Percentiles rank a stretch among this genome's conserved stretches.
Evolutionary conservation across 2,888 invertebrate species (phyloP).

Genomic region (Drosophila flavopinicola): DNA sequence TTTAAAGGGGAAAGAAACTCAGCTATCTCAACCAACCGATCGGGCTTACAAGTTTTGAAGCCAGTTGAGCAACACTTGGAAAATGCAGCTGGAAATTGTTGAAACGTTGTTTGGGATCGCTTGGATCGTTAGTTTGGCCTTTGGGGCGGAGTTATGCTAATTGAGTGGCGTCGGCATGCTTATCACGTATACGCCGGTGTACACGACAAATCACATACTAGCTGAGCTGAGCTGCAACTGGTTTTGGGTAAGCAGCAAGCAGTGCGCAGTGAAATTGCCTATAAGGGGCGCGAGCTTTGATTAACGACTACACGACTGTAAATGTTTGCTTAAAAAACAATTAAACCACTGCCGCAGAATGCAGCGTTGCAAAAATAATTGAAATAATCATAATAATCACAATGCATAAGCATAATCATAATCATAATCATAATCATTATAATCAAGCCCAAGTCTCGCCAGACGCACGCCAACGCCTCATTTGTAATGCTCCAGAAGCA

Average conservation of each 20-base stretch:
- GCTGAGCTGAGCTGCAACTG: slow-evolving; percentile 6
- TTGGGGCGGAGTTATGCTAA: slow-evolving; percentile 57
- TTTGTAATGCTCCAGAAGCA: slow-evolving; percentile 72
- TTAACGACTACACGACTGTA: slow-evolving; percentile 55
- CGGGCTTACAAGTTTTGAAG: slow-evolving; percentile 5
- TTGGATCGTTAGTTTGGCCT: slow-evolving; percentile 7
- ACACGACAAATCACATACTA: slow-evolving; percentile 31
- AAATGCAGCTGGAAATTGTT: slow-evolving; percentile 22
- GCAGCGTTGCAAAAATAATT: slow-evolving; percentile 34
- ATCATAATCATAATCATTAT: slow-evolving; percentile 33
- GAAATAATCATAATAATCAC: slow-evolving; percentile 43
- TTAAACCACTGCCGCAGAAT: slow-evolving; percentile 46
- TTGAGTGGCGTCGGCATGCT: slow-evolving; percentile 14
- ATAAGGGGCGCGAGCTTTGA: slow-evolving; percentile 15
- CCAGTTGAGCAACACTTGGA: slow-evolving; percentile 6
- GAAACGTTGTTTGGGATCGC: slow-evolving; percentile 9
- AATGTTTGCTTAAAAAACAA: slow-evolving; percentile 72
- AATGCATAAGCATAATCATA: slow-evolving; percentile 45
- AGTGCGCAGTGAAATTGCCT: too few relatives aligned
- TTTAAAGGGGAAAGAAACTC: background rate
- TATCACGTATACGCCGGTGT: slow-evolving; percentile 22
- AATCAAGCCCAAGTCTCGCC: slow-evolving; percentile 24
- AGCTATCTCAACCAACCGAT: slow-evolving; percentile 29
- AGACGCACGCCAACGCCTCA: slow-evolving; percentile 77
- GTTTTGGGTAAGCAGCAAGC: background rate